Evolutionary conservation across 2,888 invertebrate genomes (phyloP).

Genomic region (Drosophila prostipennis): DNA sequence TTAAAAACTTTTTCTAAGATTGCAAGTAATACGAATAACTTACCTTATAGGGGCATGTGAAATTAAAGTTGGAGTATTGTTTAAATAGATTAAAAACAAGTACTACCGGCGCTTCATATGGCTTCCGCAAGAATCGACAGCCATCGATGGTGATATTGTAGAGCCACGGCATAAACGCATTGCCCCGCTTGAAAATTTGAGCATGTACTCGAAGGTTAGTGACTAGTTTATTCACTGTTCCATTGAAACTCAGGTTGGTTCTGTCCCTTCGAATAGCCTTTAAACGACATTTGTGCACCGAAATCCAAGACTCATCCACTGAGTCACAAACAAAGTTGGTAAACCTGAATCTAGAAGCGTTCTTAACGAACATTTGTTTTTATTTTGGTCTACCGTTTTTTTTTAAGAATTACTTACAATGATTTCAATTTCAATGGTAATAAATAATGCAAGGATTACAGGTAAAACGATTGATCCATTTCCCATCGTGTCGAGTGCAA

Average conservation of each 20-base stretch:
- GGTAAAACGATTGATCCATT: not conserved
- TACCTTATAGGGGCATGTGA: conserved; percentile 1
- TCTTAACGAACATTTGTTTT: not conserved
- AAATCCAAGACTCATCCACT: not conserved
- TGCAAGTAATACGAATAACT: not conserved
- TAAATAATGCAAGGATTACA: not conserved
- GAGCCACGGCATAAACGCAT: not conserved
- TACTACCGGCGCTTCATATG: not conserved
- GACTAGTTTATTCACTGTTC: not conserved
- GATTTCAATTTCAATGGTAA: not conserved
- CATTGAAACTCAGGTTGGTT: not conserved
- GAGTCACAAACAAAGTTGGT: conserved; percentile 2
- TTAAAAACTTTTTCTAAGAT: too few relatives aligned
- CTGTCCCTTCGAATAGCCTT: conserved; percentile 1
- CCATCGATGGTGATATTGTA: conserved; percentile 1
- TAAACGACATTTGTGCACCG: not conserved
- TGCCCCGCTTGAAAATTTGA: not conserved
- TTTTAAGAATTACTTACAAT: not conserved
- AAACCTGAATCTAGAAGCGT: conserved; percentile 1
- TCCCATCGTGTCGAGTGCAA: not conserved
- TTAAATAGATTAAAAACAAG: conserved; percentile 2
- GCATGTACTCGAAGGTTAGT: not conserved
- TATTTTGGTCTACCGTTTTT: not conserved
- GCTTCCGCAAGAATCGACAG: not conserved
- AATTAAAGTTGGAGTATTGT: not conserved